Percentiles rank a stretch among this genome's conserved stretches.
These are phyloP conservation scores for Perizoma affinitatum DNA, from an alignment of 2,888 invertebrate species.

Conservation along the genomic window DNA sequence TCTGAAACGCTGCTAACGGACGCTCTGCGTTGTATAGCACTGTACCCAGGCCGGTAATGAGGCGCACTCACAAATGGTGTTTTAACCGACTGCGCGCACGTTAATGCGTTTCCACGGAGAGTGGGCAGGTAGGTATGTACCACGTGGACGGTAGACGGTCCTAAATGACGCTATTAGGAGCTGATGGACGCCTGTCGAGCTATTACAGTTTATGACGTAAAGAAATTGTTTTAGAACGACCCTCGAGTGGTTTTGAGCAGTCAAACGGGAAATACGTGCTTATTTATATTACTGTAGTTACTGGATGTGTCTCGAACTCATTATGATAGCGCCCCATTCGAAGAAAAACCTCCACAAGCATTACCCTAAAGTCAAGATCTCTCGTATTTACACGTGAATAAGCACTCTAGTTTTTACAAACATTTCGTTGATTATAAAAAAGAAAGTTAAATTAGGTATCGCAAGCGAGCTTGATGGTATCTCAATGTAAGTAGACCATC, in stretches of 20 bases:
- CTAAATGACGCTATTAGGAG: conserved; percentile 31
- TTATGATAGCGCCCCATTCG: not conserved
- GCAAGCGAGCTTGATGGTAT: too few relatives aligned
- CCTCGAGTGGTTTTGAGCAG: conserved; percentile 16
- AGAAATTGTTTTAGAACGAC: conserved; percentile 26
- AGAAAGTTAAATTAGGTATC: too few relatives aligned
- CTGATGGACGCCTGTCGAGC: conserved; percentile 25
- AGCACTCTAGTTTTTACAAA: too few relatives aligned
- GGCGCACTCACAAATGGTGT: conserved; percentile 24
- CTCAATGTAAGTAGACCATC: too few relatives aligned
- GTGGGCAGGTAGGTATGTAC: conserved; percentile 4
- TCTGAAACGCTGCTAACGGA: too few relatives aligned
- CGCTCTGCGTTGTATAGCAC: not conserved
- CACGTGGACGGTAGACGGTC: not conserved
- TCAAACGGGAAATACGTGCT: conserved; percentile 26
- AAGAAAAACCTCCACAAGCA: not conserved
- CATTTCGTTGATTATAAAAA: too few relatives aligned
- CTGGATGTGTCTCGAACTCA: conserved; percentile 10
- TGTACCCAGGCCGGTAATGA: conserved; percentile 19
- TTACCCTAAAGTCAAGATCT: too few relatives aligned
- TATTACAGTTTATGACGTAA: conserved; percentile 24
- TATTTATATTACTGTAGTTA: conserved; percentile 5
- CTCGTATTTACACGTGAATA: too few relatives aligned
- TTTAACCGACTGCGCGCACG: conserved; percentile 29
- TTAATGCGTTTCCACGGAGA: conserved; percentile 16